Percentiles rank a stretch among this genome's conserved stretches.
Evolutionary conservation across 2,113 vertebrate genomes (phyloP).

Genomic region (Tenrec ecaudatus): DNA sequence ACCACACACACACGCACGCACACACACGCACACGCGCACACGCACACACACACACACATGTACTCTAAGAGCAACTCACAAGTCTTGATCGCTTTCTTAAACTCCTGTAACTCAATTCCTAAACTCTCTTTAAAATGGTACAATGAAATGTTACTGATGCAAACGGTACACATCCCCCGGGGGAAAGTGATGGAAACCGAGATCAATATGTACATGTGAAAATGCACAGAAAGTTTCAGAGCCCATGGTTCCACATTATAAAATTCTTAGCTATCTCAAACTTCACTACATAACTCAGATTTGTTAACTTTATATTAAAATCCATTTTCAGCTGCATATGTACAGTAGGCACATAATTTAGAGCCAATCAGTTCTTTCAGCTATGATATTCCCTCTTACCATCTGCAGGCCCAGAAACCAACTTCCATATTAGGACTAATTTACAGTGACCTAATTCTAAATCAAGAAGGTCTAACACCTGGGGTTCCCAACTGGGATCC

Average conservation of each 20-base stretch:
- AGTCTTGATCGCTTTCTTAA: background rate
- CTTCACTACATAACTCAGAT: background rate
- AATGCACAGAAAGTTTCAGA: background rate
- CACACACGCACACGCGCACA: background rate
- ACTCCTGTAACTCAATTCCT: background rate
- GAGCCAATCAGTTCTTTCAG: background rate
- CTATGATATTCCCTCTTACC: background rate
- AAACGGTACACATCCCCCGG: background rate
- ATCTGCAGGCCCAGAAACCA: background rate
- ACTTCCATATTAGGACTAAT: background rate
- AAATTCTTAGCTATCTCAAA: background rate
- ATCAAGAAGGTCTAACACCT: background rate
- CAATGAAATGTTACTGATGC: background rate
- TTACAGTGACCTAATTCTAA: background rate
- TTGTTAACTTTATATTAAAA: constrained; percentile 28
- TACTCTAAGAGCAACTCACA: background rate
- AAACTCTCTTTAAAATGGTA: background rate
- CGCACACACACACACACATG: background rate
- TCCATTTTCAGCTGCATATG: background rate
- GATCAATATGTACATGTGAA: background rate
- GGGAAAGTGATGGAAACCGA: background rate
- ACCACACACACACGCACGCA: background rate
- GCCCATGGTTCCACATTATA: background rate
- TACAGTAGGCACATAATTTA: background rate
- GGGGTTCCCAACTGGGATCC: background rate